Evolutionary conservation across 1,140 invertebrate species (phyloP).

Genomic region (Apis cerana): DNA sequence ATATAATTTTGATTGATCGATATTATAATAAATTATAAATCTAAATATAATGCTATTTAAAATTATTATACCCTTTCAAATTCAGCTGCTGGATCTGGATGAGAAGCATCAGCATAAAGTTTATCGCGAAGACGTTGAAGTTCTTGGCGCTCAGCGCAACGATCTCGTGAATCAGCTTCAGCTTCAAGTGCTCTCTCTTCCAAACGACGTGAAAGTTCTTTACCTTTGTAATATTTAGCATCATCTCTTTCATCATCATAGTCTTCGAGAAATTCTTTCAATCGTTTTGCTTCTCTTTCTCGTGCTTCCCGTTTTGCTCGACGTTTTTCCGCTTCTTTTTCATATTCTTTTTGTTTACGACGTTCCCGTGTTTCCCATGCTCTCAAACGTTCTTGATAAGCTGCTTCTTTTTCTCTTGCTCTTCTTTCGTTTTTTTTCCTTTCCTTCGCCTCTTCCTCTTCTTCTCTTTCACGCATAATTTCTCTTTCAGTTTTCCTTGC

Average conservation of each 20-base stretch:
- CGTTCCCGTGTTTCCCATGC: slow-evolving; percentile 97
- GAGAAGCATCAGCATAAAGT: slow-evolving; percentile 90
- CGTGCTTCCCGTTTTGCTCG: slow-evolving; percentile 91
- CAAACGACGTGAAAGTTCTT: slow-evolving; percentile 93
- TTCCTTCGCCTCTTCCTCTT: slow-evolving; percentile 95
- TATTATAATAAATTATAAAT: not conserved
- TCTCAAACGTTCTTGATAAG: slow-evolving; percentile 92
- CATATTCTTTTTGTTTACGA: slow-evolving; percentile 95
- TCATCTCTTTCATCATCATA: slow-evolving; percentile 99
- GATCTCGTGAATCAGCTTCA: slow-evolving; percentile 93
- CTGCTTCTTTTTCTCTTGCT: slow-evolving; percentile 95
- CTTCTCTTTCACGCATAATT: slow-evolving; percentile 89
- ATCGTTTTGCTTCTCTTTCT: slow-evolving; percentile 93
- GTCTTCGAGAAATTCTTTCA: slow-evolving; percentile 99
- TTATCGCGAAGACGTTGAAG: slow-evolving; percentile 93
- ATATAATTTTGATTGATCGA: not conserved
- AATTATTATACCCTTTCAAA: slow-evolving; percentile 85
- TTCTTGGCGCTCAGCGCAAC: slow-evolving; percentile 95
- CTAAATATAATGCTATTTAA: not conserved
- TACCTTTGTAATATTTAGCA: slow-evolving; percentile 97
- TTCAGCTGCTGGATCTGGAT: slow-evolving; percentile 90
- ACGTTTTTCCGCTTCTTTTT: slow-evolving; percentile 94
- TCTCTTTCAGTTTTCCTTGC: slow-evolving; percentile 84
- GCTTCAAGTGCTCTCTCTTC: slow-evolving; percentile 95
- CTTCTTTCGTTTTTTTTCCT: slow-evolving; percentile 94